These are phyloP conservation scores for Macrophya annulata DNA, from an alignment of 2,888 invertebrate species.

Conservation along the genomic window DNA sequence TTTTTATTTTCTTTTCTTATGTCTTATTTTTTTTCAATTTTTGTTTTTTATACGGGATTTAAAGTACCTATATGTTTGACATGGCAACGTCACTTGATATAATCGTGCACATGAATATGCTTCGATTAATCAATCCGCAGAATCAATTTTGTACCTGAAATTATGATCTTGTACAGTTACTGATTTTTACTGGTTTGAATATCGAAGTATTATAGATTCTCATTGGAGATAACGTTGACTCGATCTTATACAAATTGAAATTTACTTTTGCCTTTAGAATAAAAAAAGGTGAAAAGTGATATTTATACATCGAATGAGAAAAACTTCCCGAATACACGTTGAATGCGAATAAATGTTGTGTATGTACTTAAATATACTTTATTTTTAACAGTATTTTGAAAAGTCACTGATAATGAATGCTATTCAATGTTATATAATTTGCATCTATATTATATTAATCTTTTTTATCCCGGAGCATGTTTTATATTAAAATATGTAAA, in stretches of 20 bases:
- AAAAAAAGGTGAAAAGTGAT: not conserved
- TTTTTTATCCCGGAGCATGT: conserved; percentile 4
- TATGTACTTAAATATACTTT: not conserved
- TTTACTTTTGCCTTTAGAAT: not conserved
- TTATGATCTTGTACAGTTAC: not conserved
- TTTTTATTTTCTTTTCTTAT: not conserved
- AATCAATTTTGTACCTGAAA: not conserved
- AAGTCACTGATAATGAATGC: not conserved
- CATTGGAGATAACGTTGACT: not conserved
- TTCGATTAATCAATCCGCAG: not conserved
- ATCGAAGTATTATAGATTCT: not conserved
- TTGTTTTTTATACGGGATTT: not conserved
- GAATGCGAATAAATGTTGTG: conserved; percentile 15
- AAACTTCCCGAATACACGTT: not conserved
- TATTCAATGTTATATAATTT: not conserved
- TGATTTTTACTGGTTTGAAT: not conserved
- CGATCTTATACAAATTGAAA: not conserved
- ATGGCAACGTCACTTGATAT: not conserved
- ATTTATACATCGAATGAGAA: not conserved
- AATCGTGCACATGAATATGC: not conserved
- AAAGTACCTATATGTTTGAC: conserved; percentile 6
- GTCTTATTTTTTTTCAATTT: not conserved
- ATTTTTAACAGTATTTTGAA: conserved; percentile 1
- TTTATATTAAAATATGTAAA: conserved; percentile 55
- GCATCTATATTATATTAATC: not conserved